Conservation (phyloP, 2,888 invertebrate genomes). For the Smittia aterrima region DNA sequence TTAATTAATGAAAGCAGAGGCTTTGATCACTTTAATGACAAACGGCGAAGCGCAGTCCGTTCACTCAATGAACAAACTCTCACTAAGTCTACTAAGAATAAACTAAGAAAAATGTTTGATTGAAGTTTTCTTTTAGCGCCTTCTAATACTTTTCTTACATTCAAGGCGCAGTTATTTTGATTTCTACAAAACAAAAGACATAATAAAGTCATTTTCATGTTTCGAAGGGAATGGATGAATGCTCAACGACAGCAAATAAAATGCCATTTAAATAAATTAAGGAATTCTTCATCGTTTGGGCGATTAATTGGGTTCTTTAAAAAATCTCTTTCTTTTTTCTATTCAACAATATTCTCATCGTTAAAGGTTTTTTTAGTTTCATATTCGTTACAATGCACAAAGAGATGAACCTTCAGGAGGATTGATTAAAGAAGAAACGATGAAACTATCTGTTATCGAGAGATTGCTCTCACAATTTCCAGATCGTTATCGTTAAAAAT, state of each 20-base stretch:
- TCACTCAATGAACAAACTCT: no score
- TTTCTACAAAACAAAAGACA: conserved; percentile 7
- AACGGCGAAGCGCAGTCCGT: no score
- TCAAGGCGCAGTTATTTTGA: neutral
- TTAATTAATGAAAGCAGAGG: neutral
- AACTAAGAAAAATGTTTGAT: neutral
- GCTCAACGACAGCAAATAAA: neutral
- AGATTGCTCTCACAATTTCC: neutral
- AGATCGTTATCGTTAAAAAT: neutral
- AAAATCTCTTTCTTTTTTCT: neutral
- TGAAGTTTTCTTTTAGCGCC: neutral
- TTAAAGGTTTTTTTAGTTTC: neutral
- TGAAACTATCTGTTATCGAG: neutral
- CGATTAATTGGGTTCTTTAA: neutral
- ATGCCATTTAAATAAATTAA: conserved; percentile 7
- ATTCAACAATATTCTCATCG: neutral
- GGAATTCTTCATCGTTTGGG: neutral
- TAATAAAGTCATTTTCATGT: neutral
- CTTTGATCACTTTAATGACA: neutral
- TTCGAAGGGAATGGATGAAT: neutral
- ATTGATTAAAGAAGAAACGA: neutral
- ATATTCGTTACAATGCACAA: neutral
- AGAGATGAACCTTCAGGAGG: no score
- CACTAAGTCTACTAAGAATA: no score
- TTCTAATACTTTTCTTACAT: neutral